Percentiles rank a stretch among this genome's conserved stretches.
Conservation (phyloP, 2,888 invertebrate species). For the Hybos culiciformis region DNA sequence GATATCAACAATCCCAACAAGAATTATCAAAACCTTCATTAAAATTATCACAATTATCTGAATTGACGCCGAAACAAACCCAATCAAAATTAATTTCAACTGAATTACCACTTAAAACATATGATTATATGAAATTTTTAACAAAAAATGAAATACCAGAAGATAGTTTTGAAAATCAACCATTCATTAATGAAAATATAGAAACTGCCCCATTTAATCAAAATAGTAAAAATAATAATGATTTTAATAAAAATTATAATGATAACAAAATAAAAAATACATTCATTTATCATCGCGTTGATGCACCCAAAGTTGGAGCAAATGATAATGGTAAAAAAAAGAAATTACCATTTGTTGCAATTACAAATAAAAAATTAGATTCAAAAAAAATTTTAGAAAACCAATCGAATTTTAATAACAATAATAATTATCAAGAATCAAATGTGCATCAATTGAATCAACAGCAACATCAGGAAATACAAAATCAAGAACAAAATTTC, state of each 20-base stretch:
- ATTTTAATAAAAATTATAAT: background rate
- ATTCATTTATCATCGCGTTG: conserved; percentile 33
- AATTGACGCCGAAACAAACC: background rate
- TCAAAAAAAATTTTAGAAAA: no score
- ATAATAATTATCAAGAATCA: no score
- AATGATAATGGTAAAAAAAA: conserved; percentile 27
- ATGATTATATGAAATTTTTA: background rate
- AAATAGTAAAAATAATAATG: background rate
- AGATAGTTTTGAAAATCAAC: background rate
- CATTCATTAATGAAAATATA: no score
- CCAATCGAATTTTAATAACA: no score
- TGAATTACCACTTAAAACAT: background rate
- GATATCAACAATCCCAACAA: conserved; percentile 6
- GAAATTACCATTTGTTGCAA: conserved; percentile 33
- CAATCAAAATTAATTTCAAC: background rate
- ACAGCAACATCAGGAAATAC: no score
- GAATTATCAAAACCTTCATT: conserved; percentile 5
- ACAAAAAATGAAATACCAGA: background rate
- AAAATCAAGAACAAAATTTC: no score
- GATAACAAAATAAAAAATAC: conserved; percentile 20
- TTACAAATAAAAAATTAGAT: conserved; percentile 35
- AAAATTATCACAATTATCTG: background rate
- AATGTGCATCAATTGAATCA: no score
- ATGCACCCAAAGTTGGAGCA: conserved; percentile 26
- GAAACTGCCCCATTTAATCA: background rate